Evolutionary conservation across 2,888 invertebrate species (phyloP), one percentile per base, ranked within the genome.

Genomic region (Mechanitis messenoides): DNA sequence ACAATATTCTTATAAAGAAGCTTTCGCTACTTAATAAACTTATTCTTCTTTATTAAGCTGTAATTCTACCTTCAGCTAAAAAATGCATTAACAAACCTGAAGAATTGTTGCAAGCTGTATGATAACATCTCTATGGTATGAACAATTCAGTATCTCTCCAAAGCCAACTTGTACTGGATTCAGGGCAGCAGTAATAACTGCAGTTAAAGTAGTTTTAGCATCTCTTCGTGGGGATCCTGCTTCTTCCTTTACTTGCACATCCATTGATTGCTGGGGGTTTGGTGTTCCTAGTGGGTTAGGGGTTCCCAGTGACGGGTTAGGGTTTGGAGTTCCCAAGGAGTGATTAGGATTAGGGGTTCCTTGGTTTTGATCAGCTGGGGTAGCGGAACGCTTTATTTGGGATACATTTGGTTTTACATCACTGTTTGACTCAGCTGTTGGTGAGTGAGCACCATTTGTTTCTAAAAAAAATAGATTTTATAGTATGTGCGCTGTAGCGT

Each of bases 111-210:
- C 94, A 55, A 98, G 85, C 69, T 94, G 94, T 59, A 96, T 92
- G 56, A 97, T 92, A 53, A 98, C 94, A 78, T 97, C 96, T 65
- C 96, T 92, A 83, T 98, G 98, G 80, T 96, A 96, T 0, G 95
- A 93, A 79, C 98, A 98, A 75, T 92, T 94, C 71, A 96, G 91
- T 75, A 96, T 95, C 80, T 98, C 98, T 55, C 93, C 92, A 67
- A 97, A 93, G 2, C 94, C 94, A 53, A 92, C 89, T 70, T 93
- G 93, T 11, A 95, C 87, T 3, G 94, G 93, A 82, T 92, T 93
- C 58, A 89, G 68, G 0, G 89, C 79, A 0, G 89, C 84, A 7
- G 82, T 73, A 38, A 85, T 77, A 0, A 89, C 86, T 0, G 84
- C 75, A 20, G 80, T 82, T 1, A 86, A 57, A 0, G 78, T 81